A percentile compares a stretch with the other conserved stretches of the same genome.
Conservation (phyloP, 2,797 vertebrate genomes). For the Pygocentrus nattereri region DNA sequence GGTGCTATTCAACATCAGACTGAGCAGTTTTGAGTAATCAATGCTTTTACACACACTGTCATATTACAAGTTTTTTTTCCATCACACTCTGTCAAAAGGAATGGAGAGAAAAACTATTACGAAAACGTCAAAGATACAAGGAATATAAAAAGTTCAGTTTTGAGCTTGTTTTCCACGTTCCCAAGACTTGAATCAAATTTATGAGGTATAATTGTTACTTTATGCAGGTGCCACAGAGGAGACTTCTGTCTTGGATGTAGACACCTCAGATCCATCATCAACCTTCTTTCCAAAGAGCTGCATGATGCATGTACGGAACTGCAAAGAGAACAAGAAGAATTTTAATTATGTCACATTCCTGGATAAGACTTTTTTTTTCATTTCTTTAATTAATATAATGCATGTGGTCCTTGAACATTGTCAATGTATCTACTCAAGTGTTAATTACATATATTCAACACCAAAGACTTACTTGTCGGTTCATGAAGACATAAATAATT, state of each 20-base stretch:
- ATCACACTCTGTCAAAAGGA: slow-evolving; percentile 18
- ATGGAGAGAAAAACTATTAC: slow-evolving; percentile 27
- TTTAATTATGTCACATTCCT: background rate
- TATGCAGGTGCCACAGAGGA: slow-evolving; percentile 88
- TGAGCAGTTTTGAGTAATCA: slow-evolving; percentile 15
- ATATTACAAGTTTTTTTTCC: slow-evolving; percentile 9
- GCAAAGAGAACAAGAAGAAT: slow-evolving; percentile 28
- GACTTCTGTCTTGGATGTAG: slow-evolving; percentile 87
- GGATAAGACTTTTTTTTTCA: background rate
- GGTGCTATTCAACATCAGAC: background rate
- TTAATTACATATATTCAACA: background rate
- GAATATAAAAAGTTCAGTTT: slow-evolving; percentile 63
- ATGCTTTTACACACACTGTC: slow-evolving; percentile 37
- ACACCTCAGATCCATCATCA: slow-evolving; percentile 87
- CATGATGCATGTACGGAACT: slow-evolving; percentile 89
- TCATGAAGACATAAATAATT: slow-evolving; percentile 91
- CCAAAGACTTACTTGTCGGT: slow-evolving; percentile 81
- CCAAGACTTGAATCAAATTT: slow-evolving; percentile 24
- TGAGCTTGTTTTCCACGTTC: slow-evolving; percentile 32
- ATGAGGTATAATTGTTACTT: slow-evolving; percentile 55
- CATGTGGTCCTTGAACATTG: background rate
- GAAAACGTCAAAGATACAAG: slow-evolving; percentile 53
- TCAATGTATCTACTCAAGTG: background rate
- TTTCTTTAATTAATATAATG: background rate
- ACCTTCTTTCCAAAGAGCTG: slow-evolving; percentile 89